These are phyloP conservation scores for Exephanes ischioxanthus DNA, from an alignment of 2,888 invertebrate species.

Conservation along the genomic window DNA sequence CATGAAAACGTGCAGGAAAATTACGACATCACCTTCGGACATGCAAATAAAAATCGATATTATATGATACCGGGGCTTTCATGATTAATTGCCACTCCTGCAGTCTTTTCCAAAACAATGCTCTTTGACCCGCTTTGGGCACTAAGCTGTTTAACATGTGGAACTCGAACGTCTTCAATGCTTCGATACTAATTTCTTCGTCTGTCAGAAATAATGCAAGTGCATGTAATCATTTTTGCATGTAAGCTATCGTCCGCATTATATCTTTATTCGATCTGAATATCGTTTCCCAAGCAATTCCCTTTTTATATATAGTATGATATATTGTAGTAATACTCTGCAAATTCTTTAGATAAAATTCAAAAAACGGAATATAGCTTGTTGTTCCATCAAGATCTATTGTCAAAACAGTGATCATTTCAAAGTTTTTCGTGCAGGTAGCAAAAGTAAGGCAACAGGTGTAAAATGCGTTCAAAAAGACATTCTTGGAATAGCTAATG, in stretches of 20 bases:
- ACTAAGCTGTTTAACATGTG: not conserved
- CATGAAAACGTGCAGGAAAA: not conserved
- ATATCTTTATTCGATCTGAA: not conserved
- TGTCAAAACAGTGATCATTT: too few species aligned
- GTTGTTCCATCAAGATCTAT: too few species aligned
- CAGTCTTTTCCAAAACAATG: slow-evolving; percentile 8
- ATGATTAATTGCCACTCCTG: not conserved
- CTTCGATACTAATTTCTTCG: too few species aligned
- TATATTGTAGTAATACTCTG: not conserved
- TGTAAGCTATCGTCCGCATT: too few species aligned
- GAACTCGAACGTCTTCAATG: not conserved
- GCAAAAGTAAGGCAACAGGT: too few species aligned
- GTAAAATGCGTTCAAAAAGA: too few species aligned
- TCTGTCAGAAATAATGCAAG: too few species aligned
- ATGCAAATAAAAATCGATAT: slow-evolving; percentile 1
- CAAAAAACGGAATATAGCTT: not conserved
- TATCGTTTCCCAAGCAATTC: not conserved
- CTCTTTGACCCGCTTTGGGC: slow-evolving; percentile 9
- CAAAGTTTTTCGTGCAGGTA: too few species aligned
- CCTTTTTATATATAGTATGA: not conserved
- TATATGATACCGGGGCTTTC: slow-evolving; percentile 5
- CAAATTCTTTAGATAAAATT: too few species aligned
- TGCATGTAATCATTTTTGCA: too few species aligned
- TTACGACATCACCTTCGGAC: not conserved
- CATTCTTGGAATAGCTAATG: not conserved